Evolutionary conservation across 1,140 invertebrate species (phyloP).

Genomic region (Ceratina calcarata): DNA sequence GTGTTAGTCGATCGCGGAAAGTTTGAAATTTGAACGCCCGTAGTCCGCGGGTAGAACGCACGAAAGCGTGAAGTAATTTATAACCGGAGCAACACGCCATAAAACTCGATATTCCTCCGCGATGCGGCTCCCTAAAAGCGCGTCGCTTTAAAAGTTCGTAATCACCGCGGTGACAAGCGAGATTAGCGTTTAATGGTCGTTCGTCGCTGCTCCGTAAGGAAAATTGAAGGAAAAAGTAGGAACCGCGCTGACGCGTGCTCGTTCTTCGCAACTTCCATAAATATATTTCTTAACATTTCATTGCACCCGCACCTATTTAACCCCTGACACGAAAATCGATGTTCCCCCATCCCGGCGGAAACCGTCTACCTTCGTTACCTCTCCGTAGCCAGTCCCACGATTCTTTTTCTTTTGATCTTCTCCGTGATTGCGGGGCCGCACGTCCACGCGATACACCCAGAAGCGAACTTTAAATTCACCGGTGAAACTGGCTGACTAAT

Average conservation of each 20-base stretch:
- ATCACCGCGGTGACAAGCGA: slow-evolving; percentile 36
- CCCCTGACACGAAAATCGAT: no score
- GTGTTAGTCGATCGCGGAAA: neutral
- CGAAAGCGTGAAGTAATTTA: slow-evolving; percentile 18
- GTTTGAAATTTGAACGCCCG: neutral
- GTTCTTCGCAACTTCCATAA: neutral
- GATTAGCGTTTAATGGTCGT: slow-evolving; percentile 28
- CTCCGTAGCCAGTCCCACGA: no score
- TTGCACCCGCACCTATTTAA: no score
- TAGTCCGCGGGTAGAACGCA: neutral
- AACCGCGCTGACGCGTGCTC: neutral
- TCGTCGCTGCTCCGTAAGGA: neutral
- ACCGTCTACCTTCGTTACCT: no score
- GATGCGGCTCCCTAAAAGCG: slow-evolving; percentile 15
- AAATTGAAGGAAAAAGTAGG: neutral
- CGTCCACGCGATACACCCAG: neutral
- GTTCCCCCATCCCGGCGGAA: neutral
- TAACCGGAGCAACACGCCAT: neutral
- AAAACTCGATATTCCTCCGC: slow-evolving; percentile 26
- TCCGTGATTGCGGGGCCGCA: neutral
- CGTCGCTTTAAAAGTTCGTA: slow-evolving; percentile 35
- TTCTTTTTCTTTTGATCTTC: no score
- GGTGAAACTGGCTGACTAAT: neutral
- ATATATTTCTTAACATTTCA: neutral
- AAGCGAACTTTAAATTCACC: neutral